Evolutionary conservation across 2,888 invertebrate species (phyloP).

Genomic region (Isoperla grammatica): DNA sequence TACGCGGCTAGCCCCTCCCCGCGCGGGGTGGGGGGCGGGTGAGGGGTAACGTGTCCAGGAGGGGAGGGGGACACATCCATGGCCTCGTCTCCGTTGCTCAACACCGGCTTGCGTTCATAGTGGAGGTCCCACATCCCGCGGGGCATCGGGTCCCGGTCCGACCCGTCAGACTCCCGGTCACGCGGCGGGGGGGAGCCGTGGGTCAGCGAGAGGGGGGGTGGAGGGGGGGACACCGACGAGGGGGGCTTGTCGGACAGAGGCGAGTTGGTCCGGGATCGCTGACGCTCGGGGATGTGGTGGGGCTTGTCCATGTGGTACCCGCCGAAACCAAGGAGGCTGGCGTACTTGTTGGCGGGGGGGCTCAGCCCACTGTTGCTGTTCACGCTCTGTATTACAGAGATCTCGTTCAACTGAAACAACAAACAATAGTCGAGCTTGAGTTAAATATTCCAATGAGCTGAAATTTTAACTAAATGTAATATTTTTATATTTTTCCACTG

Average conservation of each 20-base stretch:
- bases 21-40: slow-evolving; percentile 51
- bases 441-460: too few species aligned
- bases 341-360: slow-evolving; percentile 53
- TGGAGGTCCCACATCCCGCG: slow-evolving; percentile 53
- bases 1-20: slow-evolving; percentile 71
- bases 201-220: slow-evolving; percentile 43
- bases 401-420: slow-evolving; percentile 66
- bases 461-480: too few species aligned
- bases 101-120: slow-evolving; percentile 49
- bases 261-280: slow-evolving; percentile 42
- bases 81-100: slow-evolving; percentile 41
- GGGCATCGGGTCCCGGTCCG: slow-evolving; percentile 3
- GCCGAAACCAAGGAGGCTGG: slow-evolving; percentile 70
- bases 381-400: slow-evolving; percentile 62
- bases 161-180: slow-evolving; percentile 3
- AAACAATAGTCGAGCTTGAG: not conserved
- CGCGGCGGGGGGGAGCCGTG: slow-evolving; percentile 38
- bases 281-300: slow-evolving; percentile 42
- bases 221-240: slow-evolving; percentile 28
- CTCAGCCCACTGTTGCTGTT: slow-evolving; percentile 59
- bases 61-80: slow-evolving; percentile 32
- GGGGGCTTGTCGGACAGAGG: slow-evolving; percentile 49
- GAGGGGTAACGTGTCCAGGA: slow-evolving; percentile 39
- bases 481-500: too few species aligned
- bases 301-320: slow-evolving; percentile 55